Percentiles rank a stretch among this genome's conserved stretches.
These are phyloP conservation scores for Drosophila leonis DNA, from an alignment of 2,888 invertebrate genomes.

Conservation along the genomic window DNA sequence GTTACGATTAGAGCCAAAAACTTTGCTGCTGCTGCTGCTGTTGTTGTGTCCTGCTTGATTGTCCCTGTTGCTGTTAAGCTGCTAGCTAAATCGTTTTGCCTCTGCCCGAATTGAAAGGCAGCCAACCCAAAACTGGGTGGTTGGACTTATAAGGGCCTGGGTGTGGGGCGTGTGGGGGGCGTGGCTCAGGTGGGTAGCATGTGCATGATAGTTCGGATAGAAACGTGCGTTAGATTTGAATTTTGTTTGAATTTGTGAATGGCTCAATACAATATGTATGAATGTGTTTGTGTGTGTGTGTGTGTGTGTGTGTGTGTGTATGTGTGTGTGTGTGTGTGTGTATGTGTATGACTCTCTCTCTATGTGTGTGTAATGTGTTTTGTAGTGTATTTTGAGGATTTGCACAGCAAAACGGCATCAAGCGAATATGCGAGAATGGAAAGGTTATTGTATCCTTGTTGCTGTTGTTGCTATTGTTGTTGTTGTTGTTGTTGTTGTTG, in stretches of 20 bases:
- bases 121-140: constrained; percentile 15
- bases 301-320: background rate
- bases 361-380: constrained; percentile 59
- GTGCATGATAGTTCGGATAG: constrained; percentile 36
- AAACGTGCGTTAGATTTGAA: constrained; percentile 71
- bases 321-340: constrained; percentile 38
- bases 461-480: constrained; percentile 34
- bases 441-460: constrained; percentile 41
- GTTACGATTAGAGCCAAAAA: constrained; percentile 6
- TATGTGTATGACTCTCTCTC: constrained; percentile 26
- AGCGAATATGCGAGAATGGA: constrained; percentile 24
- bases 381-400: constrained; percentile 81
- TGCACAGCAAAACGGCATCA: constrained; percentile 73
- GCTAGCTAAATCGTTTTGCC: constrained; percentile 42
- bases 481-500: constrained; percentile 36
- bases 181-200: constrained; percentile 12
- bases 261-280: constrained; percentile 28
- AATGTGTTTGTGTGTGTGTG: constrained; percentile 8
- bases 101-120: constrained; percentile 3
- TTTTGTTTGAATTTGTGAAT: constrained; percentile 72
- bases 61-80: constrained; percentile 43
- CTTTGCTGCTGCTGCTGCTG: background rate
- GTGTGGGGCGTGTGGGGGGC: background rate
- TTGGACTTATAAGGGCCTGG: background rate
- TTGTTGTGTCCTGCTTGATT: constrained; percentile 20